phyloP scores from a whole-genome alignment of 2,888 invertebrate genomes.

The Volucella zonaria region DNA sequence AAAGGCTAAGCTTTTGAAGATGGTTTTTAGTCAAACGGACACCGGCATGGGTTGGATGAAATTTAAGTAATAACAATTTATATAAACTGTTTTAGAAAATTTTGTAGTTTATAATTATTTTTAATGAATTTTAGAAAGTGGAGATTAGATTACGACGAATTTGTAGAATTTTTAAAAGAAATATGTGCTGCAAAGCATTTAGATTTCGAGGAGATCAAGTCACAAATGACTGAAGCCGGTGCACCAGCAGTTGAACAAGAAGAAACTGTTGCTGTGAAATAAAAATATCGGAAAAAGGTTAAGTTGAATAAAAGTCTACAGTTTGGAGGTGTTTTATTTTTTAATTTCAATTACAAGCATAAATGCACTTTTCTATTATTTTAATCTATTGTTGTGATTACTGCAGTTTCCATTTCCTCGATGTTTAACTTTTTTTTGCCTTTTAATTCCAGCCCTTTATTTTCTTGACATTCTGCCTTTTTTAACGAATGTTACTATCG shows the following conservation, averaged over 20 bases:
- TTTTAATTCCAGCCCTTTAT: too few relatives aligned
- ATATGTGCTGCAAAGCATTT: constrained; percentile 74
- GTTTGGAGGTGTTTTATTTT: too few relatives aligned
- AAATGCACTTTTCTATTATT: too few relatives aligned
- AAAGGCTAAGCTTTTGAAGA: constrained; percentile 76
- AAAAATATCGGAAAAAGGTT: not conserved
- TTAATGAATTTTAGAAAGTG: constrained; percentile 76
- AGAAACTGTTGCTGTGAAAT: constrained; percentile 70
- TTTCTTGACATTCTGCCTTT: too few relatives aligned
- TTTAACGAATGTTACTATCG: too few relatives aligned
- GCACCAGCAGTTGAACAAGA: constrained; percentile 72
- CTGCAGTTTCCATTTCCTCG: too few relatives aligned
- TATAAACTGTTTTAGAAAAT: not conserved
- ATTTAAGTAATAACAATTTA: constrained; percentile 75
- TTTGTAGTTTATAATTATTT: not conserved
- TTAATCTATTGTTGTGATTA: too few relatives aligned
- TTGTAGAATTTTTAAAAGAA: constrained; percentile 75
- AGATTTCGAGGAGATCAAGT: constrained; percentile 73
- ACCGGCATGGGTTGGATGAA: constrained; percentile 78
- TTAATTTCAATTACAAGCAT: too few relatives aligned
- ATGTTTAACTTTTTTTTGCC: too few relatives aligned
- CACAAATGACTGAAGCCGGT: constrained; percentile 75
- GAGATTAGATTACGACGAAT: constrained; percentile 78
- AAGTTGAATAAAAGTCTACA: too few relatives aligned
- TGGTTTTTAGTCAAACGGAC: constrained; percentile 75